Percentiles rank a stretch among this genome's conserved stretches.
Evolutionary conservation across 2,797 vertebrate genomes (phyloP).

Genomic region (Distichodus sexfasciatus): DNA sequence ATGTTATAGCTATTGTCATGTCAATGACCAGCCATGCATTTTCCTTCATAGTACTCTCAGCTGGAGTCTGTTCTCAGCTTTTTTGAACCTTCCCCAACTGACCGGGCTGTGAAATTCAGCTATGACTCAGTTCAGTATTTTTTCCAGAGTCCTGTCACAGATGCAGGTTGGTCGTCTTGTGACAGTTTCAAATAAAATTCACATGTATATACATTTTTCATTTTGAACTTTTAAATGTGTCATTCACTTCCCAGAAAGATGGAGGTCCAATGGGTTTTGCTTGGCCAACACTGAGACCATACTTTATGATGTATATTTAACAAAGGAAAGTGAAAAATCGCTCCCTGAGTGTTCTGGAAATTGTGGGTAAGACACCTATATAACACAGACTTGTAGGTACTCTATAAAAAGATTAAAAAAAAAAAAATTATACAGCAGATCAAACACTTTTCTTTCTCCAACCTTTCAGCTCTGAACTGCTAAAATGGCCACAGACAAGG

Average conservation of each 20-base stretch:
- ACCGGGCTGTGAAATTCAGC: conserved; percentile 78
- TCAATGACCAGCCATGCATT: neutral
- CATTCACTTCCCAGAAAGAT: conserved; percentile 73
- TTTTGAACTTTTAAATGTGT: neutral
- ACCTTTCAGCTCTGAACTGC: conserved; percentile 23
- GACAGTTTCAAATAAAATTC: neutral
- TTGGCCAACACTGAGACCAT: conserved; percentile 87
- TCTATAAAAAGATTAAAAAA: too few relatives aligned
- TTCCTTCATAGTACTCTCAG: conserved; percentile 75
- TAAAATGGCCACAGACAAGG: conserved; percentile 7
- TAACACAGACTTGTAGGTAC: too few relatives aligned
- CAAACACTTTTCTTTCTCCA: neutral
- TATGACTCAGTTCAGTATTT: conserved; percentile 78
- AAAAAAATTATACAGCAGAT: too few relatives aligned
- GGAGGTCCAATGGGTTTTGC: conserved; percentile 86
- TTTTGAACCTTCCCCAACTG: conserved; percentile 81
- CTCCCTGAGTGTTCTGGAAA: conserved; percentile 67
- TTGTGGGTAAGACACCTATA: conserved; percentile 68
- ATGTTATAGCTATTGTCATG: too few relatives aligned
- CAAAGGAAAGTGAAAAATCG: conserved; percentile 72
- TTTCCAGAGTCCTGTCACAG: conserved; percentile 82
- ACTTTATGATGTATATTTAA: conserved; percentile 78
- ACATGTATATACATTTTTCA: neutral
- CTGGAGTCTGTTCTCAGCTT: conserved; percentile 82
- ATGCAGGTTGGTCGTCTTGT: conserved; percentile 74